Evolutionary conservation across 1,140 invertebrate genomes (phyloP).

Genomic region (Sinella curviseta): DNA sequence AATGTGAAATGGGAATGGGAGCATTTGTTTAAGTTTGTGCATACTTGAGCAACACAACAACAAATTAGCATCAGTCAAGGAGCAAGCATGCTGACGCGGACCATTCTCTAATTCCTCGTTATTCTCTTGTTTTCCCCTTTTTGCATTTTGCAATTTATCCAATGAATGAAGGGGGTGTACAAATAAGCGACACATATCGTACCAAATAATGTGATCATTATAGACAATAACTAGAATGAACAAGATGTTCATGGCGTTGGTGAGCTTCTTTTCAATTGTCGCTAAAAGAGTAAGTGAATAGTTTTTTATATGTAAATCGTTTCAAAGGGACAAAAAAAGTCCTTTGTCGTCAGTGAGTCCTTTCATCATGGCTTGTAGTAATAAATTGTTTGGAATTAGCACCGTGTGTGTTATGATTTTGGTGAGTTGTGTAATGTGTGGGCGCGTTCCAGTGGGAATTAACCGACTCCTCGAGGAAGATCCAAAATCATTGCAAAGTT

Average conservation of each 20-base stretch:
- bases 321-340: too few species aligned
- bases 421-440: not conserved
- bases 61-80: constrained; percentile 9
- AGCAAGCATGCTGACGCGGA: not conserved
- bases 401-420: not conserved
- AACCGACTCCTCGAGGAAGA: not conserved
- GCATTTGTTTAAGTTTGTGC: not conserved
- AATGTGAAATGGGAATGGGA: not conserved
- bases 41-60: not conserved
- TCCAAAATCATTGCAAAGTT: not conserved
- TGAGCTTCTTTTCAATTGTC: too few species aligned
- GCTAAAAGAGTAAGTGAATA: too few species aligned
- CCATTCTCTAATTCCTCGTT: not conserved
- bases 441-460: not conserved
- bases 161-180: too few species aligned
- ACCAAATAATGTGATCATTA: too few species aligned
- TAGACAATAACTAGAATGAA: too few species aligned
- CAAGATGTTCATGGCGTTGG: too few species aligned
- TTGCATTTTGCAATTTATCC: not conserved
- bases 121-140: not conserved
- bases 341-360: too few species aligned
- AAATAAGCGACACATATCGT: too few species aligned
- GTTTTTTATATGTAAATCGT: too few species aligned
- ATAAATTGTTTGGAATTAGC: not conserved
- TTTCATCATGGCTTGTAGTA: not conserved